Conservation (phyloP, 2,113 vertebrate species). For the Melanotaenia duboulayi region DNA sequence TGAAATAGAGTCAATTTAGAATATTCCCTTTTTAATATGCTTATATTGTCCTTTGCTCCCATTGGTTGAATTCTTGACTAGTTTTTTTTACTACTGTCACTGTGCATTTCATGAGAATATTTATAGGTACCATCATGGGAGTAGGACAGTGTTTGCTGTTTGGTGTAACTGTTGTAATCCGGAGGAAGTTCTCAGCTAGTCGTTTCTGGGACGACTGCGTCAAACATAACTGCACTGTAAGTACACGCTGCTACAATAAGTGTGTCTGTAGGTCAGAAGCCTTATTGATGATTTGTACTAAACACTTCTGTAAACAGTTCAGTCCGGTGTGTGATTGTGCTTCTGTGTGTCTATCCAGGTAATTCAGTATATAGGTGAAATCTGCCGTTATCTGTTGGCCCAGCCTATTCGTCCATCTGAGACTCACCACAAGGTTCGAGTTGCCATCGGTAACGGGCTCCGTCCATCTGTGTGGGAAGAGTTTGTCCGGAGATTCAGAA, state of each 20-base stretch:
- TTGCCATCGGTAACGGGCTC: constrained; percentile 90
- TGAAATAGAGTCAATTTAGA: background rate
- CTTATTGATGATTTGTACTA: background rate
- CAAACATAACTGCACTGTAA: constrained; percentile 91
- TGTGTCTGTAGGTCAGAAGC: background rate
- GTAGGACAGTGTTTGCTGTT: constrained; percentile 91
- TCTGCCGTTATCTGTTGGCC: constrained; percentile 90
- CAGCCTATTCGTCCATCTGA: constrained; percentile 83
- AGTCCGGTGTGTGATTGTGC: background rate
- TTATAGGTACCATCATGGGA: constrained; percentile 90
- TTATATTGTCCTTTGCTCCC: background rate
- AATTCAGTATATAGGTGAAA: constrained; percentile 93
- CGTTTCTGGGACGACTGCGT: constrained; percentile 92
- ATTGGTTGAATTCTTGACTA: background rate
- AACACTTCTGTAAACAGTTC: background rate
- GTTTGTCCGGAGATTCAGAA: constrained; percentile 85
- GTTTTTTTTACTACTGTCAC: too few relatives aligned
- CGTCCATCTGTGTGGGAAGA: constrained; percentile 89
- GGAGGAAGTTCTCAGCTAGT: constrained; percentile 91
- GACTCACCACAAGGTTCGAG: constrained; percentile 81
- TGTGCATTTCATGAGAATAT: constrained; percentile 8
- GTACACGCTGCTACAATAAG: constrained; percentile 33
- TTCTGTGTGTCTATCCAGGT: constrained; percentile 74
- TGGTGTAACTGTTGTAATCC: constrained; percentile 88
- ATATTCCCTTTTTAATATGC: too few relatives aligned